Evolutionary conservation across 2,113 vertebrate species (phyloP).

Genomic region (Eupsittula cactorum): DNA sequence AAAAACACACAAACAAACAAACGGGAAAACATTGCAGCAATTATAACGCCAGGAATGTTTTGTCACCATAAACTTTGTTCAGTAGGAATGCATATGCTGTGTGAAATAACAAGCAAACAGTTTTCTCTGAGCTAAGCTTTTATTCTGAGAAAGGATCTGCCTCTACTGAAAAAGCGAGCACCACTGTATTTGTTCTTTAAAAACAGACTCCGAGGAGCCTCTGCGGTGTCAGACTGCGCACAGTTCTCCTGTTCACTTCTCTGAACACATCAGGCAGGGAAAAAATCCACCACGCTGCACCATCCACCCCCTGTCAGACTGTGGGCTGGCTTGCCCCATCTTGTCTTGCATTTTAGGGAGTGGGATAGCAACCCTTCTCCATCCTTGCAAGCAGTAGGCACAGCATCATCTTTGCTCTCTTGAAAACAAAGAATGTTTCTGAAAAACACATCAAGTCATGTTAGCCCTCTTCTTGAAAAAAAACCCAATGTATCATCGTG

Average conservation of each 20-base stretch:
- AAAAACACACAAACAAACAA: background rate
- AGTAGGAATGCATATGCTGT: background rate
- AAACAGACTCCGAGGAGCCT: background rate
- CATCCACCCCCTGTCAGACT: background rate
- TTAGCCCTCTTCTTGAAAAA: background rate
- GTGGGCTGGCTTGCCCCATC: background rate
- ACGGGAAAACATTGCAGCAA: background rate
- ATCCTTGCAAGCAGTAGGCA: background rate
- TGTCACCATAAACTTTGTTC: background rate
- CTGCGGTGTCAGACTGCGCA: background rate
- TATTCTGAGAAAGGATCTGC: background rate
- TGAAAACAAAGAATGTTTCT: background rate
- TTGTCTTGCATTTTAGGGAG: background rate
- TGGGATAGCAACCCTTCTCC: background rate
- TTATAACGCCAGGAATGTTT: background rate
- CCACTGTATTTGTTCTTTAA: background rate
- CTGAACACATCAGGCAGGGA: fast-evolving
- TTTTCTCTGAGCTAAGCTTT: background rate
- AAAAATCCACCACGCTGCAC: fast-evolving
- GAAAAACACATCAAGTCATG: background rate
- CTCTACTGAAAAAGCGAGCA: background rate
- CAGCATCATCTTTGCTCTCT: background rate
- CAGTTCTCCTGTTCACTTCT: background rate
- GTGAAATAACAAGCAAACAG: background rate
- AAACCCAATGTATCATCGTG: too few relatives aligned